Conservation (phyloP, 2,797 vertebrate genomes). For the Pipistrellus pipistrellus region DNA sequence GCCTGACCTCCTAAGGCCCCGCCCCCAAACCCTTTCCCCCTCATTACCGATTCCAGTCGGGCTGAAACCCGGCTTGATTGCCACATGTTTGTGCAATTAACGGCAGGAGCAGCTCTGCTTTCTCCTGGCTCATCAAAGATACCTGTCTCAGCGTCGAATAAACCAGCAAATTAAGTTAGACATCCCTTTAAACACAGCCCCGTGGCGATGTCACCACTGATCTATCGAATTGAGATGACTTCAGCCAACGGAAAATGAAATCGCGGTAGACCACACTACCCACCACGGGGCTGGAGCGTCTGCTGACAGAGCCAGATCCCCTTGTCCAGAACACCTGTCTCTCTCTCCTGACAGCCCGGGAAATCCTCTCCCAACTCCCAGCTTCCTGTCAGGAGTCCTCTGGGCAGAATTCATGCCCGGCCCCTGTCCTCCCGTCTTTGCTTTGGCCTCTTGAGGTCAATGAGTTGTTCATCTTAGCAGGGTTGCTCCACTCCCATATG, state of each 20-base stretch:
- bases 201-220: conserved; percentile 43
- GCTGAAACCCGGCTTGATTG: conserved; percentile 1
- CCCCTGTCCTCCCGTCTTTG: neutral
- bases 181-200: conserved; percentile 58
- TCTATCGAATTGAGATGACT: conserved; percentile 59
- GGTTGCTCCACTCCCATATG: neutral
- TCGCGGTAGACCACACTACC: neutral
- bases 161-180: conserved; percentile 60
- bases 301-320: neutral
- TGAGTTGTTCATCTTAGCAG: neutral
- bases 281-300: neutral
- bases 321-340: neutral
- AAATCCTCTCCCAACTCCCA: neutral
- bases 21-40: neutral
- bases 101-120: neutral
- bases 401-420: neutral
- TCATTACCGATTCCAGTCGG: conserved; percentile 34
- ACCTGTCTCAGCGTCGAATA: conserved; percentile 51
- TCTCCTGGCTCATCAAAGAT: conserved; percentile 62
- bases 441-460: neutral
- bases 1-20: neutral
- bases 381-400: neutral
- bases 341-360: neutral
- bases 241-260: conserved; percentile 35
- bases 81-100: neutral